Base-by-base conservation (phyloP, 2,888 invertebrate genomes). In the Phengaris arion region DNA sequence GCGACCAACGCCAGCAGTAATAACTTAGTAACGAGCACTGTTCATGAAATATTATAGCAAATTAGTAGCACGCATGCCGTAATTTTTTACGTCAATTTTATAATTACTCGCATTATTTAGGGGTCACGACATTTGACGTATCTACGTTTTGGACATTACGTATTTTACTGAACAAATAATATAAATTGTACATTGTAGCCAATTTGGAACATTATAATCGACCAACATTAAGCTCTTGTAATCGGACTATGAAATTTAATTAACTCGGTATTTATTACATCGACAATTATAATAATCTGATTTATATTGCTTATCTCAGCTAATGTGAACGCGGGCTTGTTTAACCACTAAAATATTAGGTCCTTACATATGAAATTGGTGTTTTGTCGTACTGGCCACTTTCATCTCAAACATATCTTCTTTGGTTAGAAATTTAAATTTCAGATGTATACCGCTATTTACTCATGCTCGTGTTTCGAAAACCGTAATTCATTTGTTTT, bases 81-180 rank as follows among this genome's bases (percentile, higher is more conserved):
- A 52, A 35, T 35, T 54, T 72, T 72, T 52, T 12, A 72, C 72
- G 72, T 72, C 72, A 15, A 72, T 52, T 72, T 72, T 72, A 12
- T 72, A 72, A 72, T 72, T 54, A 52, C 72, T 2, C 22, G 22
- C 72, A 72, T 72, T 54, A 72, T 15, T 72, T 35, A 35, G 22
- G 52, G 70, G 72, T 72, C 72, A 72, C 72, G 72, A 54, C 35
- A 72, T 52, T 72, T 22, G 22, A 22, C 54, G 52, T 72, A 72
- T 54, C 70, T 70, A 70, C 15, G 51, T 52, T 22, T 70, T 51
- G 12, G 22, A 72, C 51, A 70, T 70, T 51, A 48, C 35, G 72
- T 72, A 70, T 72, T 54, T 54, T 35, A 54, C 22, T 72, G 51
- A 51, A 72, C 72, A 72, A 72, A 72, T 52, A 70, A 70, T 35